These are phyloP conservation scores for Crotalus tigris DNA, from an alignment of 2,113 vertebrate species.

Conservation along the genomic window DNA sequence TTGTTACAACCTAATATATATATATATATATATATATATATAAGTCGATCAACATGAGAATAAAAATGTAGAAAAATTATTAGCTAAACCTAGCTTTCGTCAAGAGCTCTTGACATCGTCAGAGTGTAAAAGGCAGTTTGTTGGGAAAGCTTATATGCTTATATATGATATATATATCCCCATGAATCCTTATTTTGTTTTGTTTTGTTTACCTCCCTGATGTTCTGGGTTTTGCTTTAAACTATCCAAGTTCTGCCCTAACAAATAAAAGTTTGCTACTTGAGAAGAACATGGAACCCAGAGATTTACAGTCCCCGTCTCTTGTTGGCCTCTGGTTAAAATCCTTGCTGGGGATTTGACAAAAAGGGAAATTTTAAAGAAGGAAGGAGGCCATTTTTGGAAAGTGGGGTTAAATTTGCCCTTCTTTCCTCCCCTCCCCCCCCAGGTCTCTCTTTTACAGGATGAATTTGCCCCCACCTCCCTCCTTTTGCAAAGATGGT, in stretches of 20 bases:
- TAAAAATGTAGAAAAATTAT: no score
- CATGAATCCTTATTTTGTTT: background rate
- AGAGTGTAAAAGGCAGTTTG: no score
- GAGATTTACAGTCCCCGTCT: background rate
- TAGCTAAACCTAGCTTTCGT: no score
- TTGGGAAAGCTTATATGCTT: no score
- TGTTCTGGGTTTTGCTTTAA: background rate
- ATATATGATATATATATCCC: background rate
- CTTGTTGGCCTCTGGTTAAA: slow-evolving; percentile 34
- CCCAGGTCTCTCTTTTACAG: background rate
- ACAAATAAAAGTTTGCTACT: background rate
- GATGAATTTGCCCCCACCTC: background rate
- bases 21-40: no score
- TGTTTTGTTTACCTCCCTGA: background rate
- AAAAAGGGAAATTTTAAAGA: slow-evolving; percentile 23
- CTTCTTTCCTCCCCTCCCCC: background rate
- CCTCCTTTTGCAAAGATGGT: slow-evolving; percentile 33
- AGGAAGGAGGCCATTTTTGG: slow-evolving; percentile 22
- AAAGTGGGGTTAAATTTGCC: slow-evolving; percentile 19
- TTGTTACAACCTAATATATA: no score
- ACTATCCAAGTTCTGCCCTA: background rate
- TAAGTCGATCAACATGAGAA: no score
- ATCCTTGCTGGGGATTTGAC: slow-evolving; percentile 30
- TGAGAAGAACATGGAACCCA: background rate
- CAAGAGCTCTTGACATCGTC: no score